A percentile compares a stretch with the other conserved stretches of the same genome.
These are phyloP conservation scores for Apis laboriosa DNA, from an alignment of 1,140 invertebrate genomes.

Conservation along the genomic window DNA sequence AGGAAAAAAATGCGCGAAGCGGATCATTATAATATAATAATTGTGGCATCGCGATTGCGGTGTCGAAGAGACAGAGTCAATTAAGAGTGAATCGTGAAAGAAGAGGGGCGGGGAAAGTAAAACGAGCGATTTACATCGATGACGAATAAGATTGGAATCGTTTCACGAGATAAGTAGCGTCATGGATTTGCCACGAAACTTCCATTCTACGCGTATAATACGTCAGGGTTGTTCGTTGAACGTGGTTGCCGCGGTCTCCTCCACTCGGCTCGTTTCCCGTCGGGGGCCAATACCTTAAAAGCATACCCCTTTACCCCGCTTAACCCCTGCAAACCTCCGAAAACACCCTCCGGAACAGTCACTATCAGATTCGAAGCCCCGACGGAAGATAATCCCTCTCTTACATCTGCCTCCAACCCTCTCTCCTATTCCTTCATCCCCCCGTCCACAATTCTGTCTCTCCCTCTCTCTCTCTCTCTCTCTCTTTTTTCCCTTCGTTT, in stretches of 20 bases:
- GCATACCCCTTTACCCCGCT: slow-evolving; percentile 52
- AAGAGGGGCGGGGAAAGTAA: background rate
- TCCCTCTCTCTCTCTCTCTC: background rate
- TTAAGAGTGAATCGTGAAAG: background rate
- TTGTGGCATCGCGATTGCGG: background rate
- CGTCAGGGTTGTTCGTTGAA: slow-evolving; percentile 63
- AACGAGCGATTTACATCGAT: slow-evolving; percentile 46
- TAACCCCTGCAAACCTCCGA: slow-evolving; percentile 35
- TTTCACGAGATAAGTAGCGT: slow-evolving; percentile 43
- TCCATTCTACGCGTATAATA: slow-evolving; percentile 74
- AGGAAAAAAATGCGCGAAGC: no score
- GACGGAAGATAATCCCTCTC: slow-evolving; percentile 76
- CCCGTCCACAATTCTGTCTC: background rate
- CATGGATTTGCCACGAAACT: slow-evolving; percentile 47
- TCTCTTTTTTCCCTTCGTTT: slow-evolving; percentile 15
- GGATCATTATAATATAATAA: no score
- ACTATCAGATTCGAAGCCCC: slow-evolving; percentile 71
- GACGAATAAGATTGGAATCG: slow-evolving; percentile 41
- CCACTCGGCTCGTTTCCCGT: slow-evolving; percentile 54
- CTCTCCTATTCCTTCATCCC: slow-evolving; percentile 40
- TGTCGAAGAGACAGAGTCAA: background rate
- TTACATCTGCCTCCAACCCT: slow-evolving; percentile 69
- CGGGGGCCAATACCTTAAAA: slow-evolving; percentile 75
- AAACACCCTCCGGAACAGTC: slow-evolving; percentile 54
- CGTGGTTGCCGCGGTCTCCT: slow-evolving; percentile 47